Conservation (phyloP, 2,113 vertebrate genomes). For the Phalacrocorax pelagicus region DNA sequence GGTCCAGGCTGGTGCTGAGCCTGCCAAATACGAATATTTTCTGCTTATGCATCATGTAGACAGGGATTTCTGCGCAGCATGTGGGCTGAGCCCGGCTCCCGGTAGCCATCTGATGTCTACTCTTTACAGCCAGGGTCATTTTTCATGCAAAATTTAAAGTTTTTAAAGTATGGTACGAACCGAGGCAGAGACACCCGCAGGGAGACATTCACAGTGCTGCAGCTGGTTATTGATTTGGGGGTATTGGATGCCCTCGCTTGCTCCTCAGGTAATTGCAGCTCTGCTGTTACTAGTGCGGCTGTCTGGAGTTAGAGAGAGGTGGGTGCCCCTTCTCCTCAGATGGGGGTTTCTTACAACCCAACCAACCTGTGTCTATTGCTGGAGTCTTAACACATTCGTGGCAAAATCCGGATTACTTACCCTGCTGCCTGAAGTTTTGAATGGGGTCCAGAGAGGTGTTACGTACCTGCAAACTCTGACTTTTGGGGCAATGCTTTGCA, state of each 20-base stretch:
- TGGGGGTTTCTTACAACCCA: not conserved
- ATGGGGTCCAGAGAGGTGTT: not conserved
- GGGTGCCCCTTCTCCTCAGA: not conserved
- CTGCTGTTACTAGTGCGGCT: not conserved
- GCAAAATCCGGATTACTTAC: not conserved
- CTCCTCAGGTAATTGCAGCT: not conserved
- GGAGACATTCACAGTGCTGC: not conserved
- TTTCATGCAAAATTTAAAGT: not conserved
- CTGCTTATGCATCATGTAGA: not conserved
- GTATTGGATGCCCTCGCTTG: not conserved
- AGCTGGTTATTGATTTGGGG: not conserved
- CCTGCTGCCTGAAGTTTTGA: not conserved
- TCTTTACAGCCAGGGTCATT: not conserved
- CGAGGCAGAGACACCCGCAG: not conserved
- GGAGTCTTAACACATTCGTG: rapidly evolving
- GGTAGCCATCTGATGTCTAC: not conserved
- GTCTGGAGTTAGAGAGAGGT: not conserved
- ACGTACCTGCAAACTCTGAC: not conserved
- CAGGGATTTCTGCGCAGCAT: not conserved
- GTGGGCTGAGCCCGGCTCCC: not conserved
- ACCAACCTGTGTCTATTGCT: not conserved
- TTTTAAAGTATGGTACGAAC: not conserved
- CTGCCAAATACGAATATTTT: not conserved
- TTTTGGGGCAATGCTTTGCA: not conserved
- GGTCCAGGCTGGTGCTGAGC: not conserved